Evolutionary conservation across 2,888 invertebrate genomes (phyloP), one percentile per base, ranked within the genome.

Genomic region (Agrypnus murinus): DNA sequence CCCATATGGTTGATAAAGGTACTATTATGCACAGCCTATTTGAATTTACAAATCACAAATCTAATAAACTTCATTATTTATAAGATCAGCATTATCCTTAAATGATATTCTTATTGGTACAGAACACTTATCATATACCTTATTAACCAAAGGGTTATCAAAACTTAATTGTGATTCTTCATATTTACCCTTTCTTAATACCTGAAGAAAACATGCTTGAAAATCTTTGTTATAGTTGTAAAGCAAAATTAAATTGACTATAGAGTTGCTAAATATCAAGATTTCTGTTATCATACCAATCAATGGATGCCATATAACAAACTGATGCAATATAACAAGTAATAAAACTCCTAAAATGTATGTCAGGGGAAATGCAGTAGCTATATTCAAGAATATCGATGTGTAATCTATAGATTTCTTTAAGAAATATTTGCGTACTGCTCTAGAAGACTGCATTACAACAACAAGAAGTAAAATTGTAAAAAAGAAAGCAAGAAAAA

Each of bases 181-280:
- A 4, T 62, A 48, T 9, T 32, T 43, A 8, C 6, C 32, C 10
- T 34, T 9, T 19, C 3, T 62, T 8, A 46, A 17, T 7, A 9
- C 34, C 58, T 57, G 63, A n/a, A 45, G 14, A 4, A 64, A n/a
- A n/a, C 38, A 57, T 9, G 36, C 34, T 48, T 57, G 55, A 50
- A 69, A 69, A 15, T 58, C 12, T 43, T 43, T 57, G 17, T 69
- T 45, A 3, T 4, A 63, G 4, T 4, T 12, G 15, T 55, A 69
- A 10, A 69, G 36, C 12, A 69, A 9, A 3, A n/a, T 4, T n/a
- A 69, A 48, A 46, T 25, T 69, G 3, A 69, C 57, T 10, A 69
- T 31, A 0, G 69, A 63, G 38, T 31, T 63, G n/a, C 55, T 50
- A 31, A 69, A 64, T 25, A 62, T n/a, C 5, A 15, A 8, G 5